Conservation (phyloP, 2,797 vertebrate species). For the Pseudomugil gertrudae region DNA sequence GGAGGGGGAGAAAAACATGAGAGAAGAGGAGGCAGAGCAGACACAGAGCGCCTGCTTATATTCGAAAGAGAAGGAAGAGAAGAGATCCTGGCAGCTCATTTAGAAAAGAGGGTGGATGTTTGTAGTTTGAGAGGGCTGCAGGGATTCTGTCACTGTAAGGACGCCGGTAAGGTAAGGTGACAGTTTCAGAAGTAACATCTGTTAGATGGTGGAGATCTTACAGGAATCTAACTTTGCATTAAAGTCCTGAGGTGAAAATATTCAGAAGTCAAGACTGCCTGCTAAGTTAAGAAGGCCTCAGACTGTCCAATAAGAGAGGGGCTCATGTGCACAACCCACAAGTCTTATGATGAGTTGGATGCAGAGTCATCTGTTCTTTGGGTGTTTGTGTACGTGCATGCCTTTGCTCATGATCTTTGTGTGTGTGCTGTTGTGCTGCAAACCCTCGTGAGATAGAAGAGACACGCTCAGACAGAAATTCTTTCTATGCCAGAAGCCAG, state of each 20-base stretch:
- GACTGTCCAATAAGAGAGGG: background rate
- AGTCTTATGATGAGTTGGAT: constrained; percentile 62
- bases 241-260: constrained; percentile 11
- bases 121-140: constrained; percentile 56
- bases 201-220: background rate
- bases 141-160: constrained; percentile 41
- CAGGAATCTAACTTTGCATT: background rate
- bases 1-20: constrained; percentile 50
- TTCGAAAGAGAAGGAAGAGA: constrained; percentile 59
- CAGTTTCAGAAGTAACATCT: constrained; percentile 22
- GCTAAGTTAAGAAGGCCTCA: constrained; percentile 20
- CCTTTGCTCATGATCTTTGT: constrained; percentile 1
- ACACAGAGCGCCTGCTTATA: constrained; percentile 61
- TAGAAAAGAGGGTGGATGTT: constrained; percentile 56
- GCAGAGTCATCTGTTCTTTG: constrained; percentile 24
- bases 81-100: constrained; percentile 44
- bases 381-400: constrained; percentile 17
- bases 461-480: constrained; percentile 49
- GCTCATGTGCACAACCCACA: constrained; percentile 18
- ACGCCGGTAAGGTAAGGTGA: constrained; percentile 76
- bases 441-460: constrained; percentile 55
- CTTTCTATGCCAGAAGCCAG: constrained; percentile 51
- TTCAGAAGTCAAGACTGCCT: background rate
- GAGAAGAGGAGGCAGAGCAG: constrained; percentile 57
- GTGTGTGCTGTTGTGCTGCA: constrained; percentile 22